Conservation (phyloP, 2,113 vertebrate species). For the Pyrgilauda ruficollis region DNA sequence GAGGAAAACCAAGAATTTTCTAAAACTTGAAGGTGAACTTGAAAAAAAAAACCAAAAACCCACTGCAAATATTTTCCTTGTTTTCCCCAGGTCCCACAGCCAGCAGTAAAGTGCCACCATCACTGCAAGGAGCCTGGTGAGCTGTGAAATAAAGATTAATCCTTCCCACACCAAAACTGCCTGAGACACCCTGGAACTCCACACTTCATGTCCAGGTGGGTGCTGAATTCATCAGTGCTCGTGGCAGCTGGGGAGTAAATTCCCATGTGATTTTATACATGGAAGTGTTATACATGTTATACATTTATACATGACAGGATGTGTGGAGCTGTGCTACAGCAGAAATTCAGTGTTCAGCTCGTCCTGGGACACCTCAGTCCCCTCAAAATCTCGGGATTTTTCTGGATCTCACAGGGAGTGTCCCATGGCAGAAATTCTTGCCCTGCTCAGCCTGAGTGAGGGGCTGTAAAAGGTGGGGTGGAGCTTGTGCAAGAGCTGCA, state of each 20-base stretch:
- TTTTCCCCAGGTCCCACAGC: neutral
- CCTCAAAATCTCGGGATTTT: neutral
- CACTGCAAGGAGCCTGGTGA: neutral
- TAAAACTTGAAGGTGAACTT: conserved; percentile 5
- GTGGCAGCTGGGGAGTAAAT: neutral
- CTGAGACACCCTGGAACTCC: neutral
- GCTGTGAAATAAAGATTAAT: conserved; percentile 33
- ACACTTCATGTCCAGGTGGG: neutral
- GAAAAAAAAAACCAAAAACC: neutral
- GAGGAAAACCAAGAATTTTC: neutral
- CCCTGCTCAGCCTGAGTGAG: neutral
- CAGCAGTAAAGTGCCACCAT: neutral
- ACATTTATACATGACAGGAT: too few species aligned
- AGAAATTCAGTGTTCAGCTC: neutral
- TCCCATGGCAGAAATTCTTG: neutral
- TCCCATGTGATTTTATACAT: neutral
- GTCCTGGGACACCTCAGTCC: neutral
- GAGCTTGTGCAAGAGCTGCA: neutral
- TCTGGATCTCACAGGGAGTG: neutral
- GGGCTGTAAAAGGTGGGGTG: neutral
- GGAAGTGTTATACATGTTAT: too few species aligned
- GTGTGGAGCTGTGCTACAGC: neutral
- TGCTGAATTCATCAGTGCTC: neutral
- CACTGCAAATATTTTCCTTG: neutral
- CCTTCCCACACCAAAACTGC: neutral